These are phyloP conservation scores for Rhea pennata DNA, from an alignment of 2,113 vertebrate species.

Conservation along the genomic window DNA sequence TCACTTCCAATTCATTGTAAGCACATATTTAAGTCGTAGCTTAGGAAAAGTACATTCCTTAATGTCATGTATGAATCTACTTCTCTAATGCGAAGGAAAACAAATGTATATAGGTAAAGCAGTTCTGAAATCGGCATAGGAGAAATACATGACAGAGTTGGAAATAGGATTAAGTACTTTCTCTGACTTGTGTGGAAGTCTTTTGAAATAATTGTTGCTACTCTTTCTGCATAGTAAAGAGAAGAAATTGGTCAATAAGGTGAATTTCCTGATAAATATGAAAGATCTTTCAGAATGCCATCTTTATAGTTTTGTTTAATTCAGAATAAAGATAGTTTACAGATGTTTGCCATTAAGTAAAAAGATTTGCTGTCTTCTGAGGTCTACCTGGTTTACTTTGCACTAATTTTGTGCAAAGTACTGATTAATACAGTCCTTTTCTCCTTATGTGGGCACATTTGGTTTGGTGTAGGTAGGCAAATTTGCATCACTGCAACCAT, in stretches of 20 bases:
- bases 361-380: conserved; percentile 8
- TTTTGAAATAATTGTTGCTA: background rate
- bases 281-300: background rate
- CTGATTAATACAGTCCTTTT: conserved; percentile 64
- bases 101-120: background rate
- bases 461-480: conserved; percentile 75
- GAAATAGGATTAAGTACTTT: background rate
- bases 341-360: too few relatives aligned
- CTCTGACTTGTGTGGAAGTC: background rate
- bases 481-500: conserved; percentile 82
- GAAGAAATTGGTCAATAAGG: background rate
- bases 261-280: background rate
- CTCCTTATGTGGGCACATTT: conserved; percentile 71
- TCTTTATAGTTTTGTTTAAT: background rate
- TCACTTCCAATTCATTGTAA: too few relatives aligned
- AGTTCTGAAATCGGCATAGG: background rate
- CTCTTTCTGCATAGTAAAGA: background rate
- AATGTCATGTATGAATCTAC: background rate
- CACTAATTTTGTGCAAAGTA: conserved; percentile 35
- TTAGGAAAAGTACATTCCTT: background rate
- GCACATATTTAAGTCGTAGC: too few relatives aligned
- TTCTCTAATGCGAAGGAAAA: background rate
- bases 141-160: background rate
- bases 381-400: conserved; percentile 14
- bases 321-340: background rate